phyloP scores from a whole-genome alignment of 1,140 invertebrate genomes.

The Orussus abietinus region DNA sequence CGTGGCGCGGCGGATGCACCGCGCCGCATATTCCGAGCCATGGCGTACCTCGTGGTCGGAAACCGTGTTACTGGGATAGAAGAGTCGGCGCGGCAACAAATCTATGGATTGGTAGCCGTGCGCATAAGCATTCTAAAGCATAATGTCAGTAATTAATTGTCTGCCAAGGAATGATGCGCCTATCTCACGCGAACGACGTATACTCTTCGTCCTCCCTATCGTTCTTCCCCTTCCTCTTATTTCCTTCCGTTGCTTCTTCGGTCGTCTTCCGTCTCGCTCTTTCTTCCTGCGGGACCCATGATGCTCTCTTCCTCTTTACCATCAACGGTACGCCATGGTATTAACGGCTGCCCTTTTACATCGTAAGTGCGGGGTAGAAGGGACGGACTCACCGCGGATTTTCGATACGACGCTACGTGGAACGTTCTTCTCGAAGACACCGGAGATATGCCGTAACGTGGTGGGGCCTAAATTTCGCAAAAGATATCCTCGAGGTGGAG shows the following conservation, averaged over 20 bases:
- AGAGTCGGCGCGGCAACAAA: conserved; percentile 23
- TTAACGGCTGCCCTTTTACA: no score
- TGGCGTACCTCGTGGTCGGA: conserved; percentile 4
- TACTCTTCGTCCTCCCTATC: conserved; percentile 3
- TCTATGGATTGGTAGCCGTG: conserved; percentile 32
- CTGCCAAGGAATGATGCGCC: conserved; percentile 41
- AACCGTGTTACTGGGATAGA: conserved; percentile 15
- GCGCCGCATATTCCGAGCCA: neutral
- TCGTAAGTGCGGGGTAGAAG: no score
- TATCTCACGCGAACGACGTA: conserved; percentile 41
- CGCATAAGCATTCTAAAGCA: conserved; percentile 39
- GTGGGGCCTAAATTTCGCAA: no score
- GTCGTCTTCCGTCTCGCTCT: conserved; percentile 14
- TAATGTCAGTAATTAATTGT: conserved; percentile 49
- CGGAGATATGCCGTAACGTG: no score
- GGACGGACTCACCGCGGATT: no score
- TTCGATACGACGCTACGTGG: no score
- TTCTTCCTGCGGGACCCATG: no score
- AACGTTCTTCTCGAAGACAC: no score
- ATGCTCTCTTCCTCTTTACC: conserved; percentile 2
- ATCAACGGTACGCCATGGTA: neutral
- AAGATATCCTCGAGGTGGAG: no score
- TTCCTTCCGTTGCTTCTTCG: conserved; percentile 12
- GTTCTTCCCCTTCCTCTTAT: neutral
- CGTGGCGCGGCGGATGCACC: conserved; percentile 6